Evolutionary conservation across 2,113 vertebrate genomes (phyloP), one percentile per base, ranked within the genome.

Genomic region (Polyodon spathula): DNA sequence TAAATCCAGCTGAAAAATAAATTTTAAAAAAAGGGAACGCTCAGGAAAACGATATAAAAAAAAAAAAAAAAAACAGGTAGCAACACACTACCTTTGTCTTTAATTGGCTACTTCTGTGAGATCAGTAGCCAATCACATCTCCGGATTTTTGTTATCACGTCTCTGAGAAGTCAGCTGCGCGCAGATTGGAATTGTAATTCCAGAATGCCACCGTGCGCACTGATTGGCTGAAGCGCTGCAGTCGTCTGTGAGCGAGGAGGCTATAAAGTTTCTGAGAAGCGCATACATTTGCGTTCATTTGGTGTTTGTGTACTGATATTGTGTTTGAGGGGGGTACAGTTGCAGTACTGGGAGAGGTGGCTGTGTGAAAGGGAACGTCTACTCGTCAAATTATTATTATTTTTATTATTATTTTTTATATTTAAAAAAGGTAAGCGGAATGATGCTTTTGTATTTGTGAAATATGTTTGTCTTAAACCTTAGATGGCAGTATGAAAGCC

Each of bases 201-300:
- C 8, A 65, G 40, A 63, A 65, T 59, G 62, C 56, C 15, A 60
- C 12, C 5, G 42, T 59, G 61, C 4, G 27, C 42, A 58, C 38
- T 74, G 76, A 85, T 87, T 87, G 82, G 85, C 68, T 66, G 58
- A 67, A 15, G 63, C 53, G 39, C 56, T 65, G 40, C 2, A 16
- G 65, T 71, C 73, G 77, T 74, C 77, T 74, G 78, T 75, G 59
- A 1, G 2, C 9, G 3, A 37, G 27, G 40, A 79, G 52, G 41
- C 68, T 80, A 85, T 86, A 85, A 84, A 77, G 71, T 54, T 0
- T n/a, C 56, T 42, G 56, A 60, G 59, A 42, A 11, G 62, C 57
- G 11, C 63, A 14, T 14, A 46, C 44, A 10, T 46, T 4, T 46
- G 27, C 27, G 8, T 46, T 46, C 44, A 14, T 14, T 46, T 14